Conservation (phyloP, 2,113 vertebrate genomes). For the Thunnus maccoyii region DNA sequence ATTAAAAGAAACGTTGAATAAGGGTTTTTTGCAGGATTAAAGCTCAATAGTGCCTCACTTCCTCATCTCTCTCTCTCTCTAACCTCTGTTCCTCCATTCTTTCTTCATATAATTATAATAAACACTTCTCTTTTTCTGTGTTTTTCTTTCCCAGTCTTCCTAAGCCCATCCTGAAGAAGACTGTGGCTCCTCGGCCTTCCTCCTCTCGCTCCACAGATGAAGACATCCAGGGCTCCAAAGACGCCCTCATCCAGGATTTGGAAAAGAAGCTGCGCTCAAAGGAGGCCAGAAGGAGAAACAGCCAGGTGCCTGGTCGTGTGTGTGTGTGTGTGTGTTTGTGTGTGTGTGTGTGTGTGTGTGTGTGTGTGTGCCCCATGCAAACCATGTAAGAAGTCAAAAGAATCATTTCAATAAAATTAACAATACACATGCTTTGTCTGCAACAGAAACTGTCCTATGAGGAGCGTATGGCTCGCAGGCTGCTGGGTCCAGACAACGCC, state of each 20-base stretch:
- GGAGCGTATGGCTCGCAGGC: slow-evolving; percentile 95
- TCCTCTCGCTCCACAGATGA: slow-evolving; percentile 90
- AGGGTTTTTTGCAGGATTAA: background rate
- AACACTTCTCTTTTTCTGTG: background rate
- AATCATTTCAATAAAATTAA: background rate
- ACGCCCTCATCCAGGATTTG: slow-evolving; percentile 96
- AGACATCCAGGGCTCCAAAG: slow-evolving; percentile 96
- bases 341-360: background rate
- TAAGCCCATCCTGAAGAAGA: slow-evolving; percentile 89
- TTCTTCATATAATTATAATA: too few species aligned
- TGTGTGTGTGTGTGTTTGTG: background rate
- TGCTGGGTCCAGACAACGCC: slow-evolving; percentile 92
- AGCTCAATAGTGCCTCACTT: background rate
- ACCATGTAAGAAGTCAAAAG: background rate
- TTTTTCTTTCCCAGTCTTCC: slow-evolving; percentile 81
- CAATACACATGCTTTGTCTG: background rate
- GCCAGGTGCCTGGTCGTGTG: slow-evolving; percentile 85
- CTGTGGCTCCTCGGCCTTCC: slow-evolving; percentile 80
- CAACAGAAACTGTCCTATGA: slow-evolving; percentile 93
- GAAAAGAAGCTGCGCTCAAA: slow-evolving; percentile 95
- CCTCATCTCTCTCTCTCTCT: too few species aligned
- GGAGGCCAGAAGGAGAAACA: slow-evolving; percentile 89
- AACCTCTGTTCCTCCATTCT: background rate
- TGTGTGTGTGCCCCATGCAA: background rate
- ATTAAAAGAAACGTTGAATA: too few species aligned